phyloP scores from a whole-genome alignment of 1,140 invertebrate species.

The Drosophila pruinosa region DNA sequence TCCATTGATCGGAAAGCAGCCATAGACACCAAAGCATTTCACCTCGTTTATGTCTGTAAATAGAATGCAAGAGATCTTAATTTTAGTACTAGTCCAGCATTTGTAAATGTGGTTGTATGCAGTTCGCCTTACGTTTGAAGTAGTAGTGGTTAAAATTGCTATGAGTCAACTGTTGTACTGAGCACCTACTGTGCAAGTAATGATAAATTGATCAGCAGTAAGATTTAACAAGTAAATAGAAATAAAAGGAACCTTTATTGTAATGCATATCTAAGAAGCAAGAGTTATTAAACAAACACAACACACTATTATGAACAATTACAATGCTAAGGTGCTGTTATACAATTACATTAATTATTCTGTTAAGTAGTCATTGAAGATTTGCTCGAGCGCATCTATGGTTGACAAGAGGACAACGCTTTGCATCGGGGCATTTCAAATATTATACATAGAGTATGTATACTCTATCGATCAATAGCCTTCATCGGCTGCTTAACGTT shows the following conservation, averaged over 20 bases:
- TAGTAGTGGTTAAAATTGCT: too few species aligned
- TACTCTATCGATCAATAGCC: slow-evolving; percentile 14
- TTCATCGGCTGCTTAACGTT: slow-evolving; percentile 24
- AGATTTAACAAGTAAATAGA: too few species aligned
- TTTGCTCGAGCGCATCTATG: slow-evolving; percentile 8
- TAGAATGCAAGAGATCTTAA: background rate
- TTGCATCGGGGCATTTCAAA: background rate
- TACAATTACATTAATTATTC: background rate
- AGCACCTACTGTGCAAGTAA: too few species aligned
- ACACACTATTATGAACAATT: background rate
- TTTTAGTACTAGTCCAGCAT: too few species aligned
- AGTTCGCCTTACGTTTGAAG: too few species aligned
- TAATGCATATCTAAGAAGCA: too few species aligned
- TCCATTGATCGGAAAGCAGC: slow-evolving; percentile 91
- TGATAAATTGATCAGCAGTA: too few species aligned
- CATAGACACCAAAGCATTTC: slow-evolving; percentile 90
- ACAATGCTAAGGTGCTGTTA: background rate
- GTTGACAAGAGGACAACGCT: background rate
- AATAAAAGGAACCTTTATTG: too few species aligned
- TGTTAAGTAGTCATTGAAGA: background rate
- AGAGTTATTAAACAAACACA: too few species aligned
- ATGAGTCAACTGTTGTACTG: too few species aligned
- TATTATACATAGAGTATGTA: background rate
- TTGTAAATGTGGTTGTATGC: too few species aligned
- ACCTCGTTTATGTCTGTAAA: slow-evolving; percentile 82